Evolutionary conservation across 2,888 invertebrate species (phyloP), one percentile per base, ranked within the genome.

Genomic region (Ochlodes sylvanus): DNA sequence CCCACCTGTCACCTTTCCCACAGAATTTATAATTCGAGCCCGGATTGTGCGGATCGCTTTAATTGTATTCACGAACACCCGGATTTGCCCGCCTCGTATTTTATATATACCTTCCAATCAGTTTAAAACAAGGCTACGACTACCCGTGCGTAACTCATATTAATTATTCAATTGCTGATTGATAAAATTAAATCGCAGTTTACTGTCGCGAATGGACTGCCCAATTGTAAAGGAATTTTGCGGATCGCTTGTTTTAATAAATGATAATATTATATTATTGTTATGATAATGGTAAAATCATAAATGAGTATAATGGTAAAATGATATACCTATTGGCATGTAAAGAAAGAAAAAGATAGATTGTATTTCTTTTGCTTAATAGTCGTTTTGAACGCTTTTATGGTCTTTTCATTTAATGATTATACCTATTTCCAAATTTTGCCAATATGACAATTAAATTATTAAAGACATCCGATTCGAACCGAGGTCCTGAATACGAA

Each of bases 1-100:
- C 85, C 79, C 91, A 91, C 90, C 90, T 91, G 91, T 85, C 90
- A 86, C 83, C 87, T 82, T 86, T 90, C 91, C 87, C 91, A 91
- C 78, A 82, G 90, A 90, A 90, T 91, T 89, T 84, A 91, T 90
- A 90, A 90, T 90, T 89, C 81, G 75, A 73, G 76, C 76, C 77
- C 80, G 89, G 88, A 88, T 88, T 84, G 84, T 78, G 80, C 79
- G 83, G 87, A 84, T 85, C 88, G 82, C 79, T 83, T 83, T 90
- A 90, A 91, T 90, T 88, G 89, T 90, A 89, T 90, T 89, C 90
- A 85, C 83, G 77, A 81, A 86, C 83, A 88, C 83, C 82, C 79
- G 85, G 89, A 89, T 90, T 89, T 89, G 86, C 68, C 71, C 81
- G 79, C 81, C 75, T 78, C 73, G 75, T 73, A 72, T 75, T 75